phyloP scores from a whole-genome alignment of 2,888 invertebrate species.

The Hirtodrosophila alboralis region DNA sequence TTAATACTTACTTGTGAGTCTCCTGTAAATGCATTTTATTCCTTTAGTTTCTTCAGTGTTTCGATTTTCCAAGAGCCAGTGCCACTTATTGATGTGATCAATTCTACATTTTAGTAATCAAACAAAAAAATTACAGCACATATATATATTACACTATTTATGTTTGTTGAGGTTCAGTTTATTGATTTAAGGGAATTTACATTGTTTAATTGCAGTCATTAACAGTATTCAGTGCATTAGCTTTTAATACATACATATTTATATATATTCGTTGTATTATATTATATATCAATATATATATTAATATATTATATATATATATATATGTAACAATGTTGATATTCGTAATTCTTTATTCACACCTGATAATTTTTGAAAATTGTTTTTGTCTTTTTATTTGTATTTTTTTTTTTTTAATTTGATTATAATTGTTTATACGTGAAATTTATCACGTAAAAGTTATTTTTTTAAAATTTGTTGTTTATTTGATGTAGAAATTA shows the following conservation, averaged over 20 bases:
- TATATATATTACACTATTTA: too few relatives aligned
- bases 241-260: too few relatives aligned
- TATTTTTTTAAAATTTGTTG: constrained; percentile 2
- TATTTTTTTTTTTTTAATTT: neutral
- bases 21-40: constrained; percentile 67
- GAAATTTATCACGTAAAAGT: constrained; percentile 5
- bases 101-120: neutral
- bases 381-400: neutral
- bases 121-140: constrained; percentile 3
- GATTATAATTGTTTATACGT: neutral
- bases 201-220: too few relatives aligned
- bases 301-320: too few relatives aligned
- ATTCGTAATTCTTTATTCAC: constrained; percentile 1
- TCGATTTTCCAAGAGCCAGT: neutral
- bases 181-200: too few relatives aligned
- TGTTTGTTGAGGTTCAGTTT: too few relatives aligned
- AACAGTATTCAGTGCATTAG: too few relatives aligned
- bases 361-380: constrained; percentile 14
- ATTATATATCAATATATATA: too few relatives aligned
- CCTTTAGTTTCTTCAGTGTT: neutral
- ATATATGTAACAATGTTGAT: neutral
- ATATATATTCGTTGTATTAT: too few relatives aligned
- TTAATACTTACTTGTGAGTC: constrained; percentile 48
- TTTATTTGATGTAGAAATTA: constrained; percentile 14
- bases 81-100: constrained; percentile 8